Conservation (phyloP, 2,113 vertebrate genomes). For the Odocoileus virginianus region DNA sequence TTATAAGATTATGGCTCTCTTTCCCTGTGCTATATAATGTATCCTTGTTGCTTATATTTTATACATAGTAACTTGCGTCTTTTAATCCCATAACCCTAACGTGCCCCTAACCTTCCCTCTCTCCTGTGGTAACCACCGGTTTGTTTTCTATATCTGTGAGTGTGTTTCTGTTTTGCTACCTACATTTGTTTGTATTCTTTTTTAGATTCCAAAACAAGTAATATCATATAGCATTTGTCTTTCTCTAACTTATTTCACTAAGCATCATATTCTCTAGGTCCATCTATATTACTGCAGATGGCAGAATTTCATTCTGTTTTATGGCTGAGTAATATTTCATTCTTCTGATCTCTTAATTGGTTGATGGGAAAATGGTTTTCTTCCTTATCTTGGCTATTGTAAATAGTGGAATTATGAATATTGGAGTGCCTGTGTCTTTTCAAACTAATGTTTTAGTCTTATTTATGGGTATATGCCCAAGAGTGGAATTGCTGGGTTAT, state of each 20-base stretch:
- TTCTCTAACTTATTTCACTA: background rate
- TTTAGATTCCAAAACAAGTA: background rate
- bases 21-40: background rate
- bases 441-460: background rate
- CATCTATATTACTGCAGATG: background rate
- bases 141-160: background rate
- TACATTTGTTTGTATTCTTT: background rate
- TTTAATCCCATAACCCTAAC: background rate
- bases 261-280: background rate
- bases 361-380: background rate
- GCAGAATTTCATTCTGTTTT: background rate
- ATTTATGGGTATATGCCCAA: background rate
- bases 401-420: background rate
- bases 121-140: background rate
- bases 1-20: background rate
- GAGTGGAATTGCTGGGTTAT: background rate
- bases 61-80: background rate
- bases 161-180: background rate
- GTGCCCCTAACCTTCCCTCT: background rate
- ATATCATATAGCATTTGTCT: background rate
- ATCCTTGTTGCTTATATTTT: background rate
- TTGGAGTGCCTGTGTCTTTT: background rate
- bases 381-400: background rate
- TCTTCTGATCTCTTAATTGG: background rate
- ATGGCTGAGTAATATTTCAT: background rate